A percentile compares a stretch with the other conserved stretches of the same genome.
phyloP scores from a whole-genome alignment of 2,888 invertebrate species.

The Ceramica pisi region DNA sequence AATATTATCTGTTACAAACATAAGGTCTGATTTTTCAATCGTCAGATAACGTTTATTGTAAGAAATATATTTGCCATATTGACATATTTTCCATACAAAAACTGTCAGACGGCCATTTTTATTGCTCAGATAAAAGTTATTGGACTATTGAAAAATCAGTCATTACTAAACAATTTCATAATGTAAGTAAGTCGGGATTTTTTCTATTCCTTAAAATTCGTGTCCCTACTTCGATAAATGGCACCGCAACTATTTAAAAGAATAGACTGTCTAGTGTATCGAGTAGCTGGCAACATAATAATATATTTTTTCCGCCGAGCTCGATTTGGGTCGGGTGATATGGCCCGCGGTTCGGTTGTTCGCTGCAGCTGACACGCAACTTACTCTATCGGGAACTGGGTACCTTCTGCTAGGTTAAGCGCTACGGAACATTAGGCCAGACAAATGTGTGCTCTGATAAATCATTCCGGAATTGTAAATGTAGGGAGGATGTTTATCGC shows the following conservation, averaged over 20 bases:
- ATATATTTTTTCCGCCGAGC: slow-evolving; percentile 67
- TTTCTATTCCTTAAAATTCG: not conserved
- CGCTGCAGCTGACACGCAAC: slow-evolving; percentile 77
- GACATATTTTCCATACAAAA: too few species aligned
- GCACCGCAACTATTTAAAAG: not conserved
- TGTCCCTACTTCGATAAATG: not conserved
- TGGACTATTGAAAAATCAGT: too few species aligned
- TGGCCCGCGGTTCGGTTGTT: slow-evolving; percentile 69
- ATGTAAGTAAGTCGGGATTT: too few species aligned
- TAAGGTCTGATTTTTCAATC: too few species aligned
- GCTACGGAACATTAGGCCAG: slow-evolving; percentile 48
- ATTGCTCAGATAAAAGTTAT: too few species aligned
- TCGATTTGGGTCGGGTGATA: slow-evolving; percentile 74
- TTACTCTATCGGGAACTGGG: slow-evolving; percentile 57
- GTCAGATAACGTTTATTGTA: too few species aligned
- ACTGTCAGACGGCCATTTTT: too few species aligned
- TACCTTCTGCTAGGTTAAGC: slow-evolving; percentile 55
- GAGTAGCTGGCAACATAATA: slow-evolving; percentile 59
- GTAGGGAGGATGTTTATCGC: not conserved
- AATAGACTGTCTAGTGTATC: slow-evolving; percentile 30
- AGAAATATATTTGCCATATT: too few species aligned
- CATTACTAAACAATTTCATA: too few species aligned
- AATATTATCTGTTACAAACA: not conserved
- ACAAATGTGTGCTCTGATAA: slow-evolving; percentile 44
- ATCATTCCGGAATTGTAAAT: slow-evolving; percentile 29